Base-by-base conservation (phyloP, 1,140 invertebrate genomes). In the Ostrea edulis region DNA sequence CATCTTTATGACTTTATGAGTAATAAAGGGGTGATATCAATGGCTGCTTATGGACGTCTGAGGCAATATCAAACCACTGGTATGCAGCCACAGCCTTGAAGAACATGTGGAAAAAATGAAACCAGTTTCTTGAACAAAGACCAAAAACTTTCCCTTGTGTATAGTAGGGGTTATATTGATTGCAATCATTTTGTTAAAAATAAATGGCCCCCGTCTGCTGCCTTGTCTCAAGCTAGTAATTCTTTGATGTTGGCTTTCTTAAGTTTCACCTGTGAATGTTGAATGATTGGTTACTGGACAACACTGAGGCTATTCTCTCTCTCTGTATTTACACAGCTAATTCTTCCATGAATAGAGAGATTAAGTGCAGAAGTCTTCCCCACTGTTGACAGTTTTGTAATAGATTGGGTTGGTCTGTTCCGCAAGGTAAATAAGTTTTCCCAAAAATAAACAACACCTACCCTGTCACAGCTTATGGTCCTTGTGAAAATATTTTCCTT, bases 291-390 rank as follows among this genome's bases (percentile, higher is more conserved):
- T 77, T 77, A 35, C 68, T 77, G 68, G 68, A 35, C 68, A 77
- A 77, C 68, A 77, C 68, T 29, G 29, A 25, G 68, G 8, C 25
- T 25, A 77, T 25, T 77, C 68, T 77, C 29, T 77, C 29, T 77
- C 68, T 77, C 22, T 35, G 68, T 77, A 77, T 77, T 77, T 77
- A 35, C 68, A 29, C 29, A 77, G 25, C 25, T 77, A 77, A 77
- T 77, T 77, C 68, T 77, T 77, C 68, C 68, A 77, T 77, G 68
- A 77, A 77, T 77, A 77, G 68, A 77, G 68, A 77, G 68, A 77
- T 77, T 77, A 77, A 77, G 35, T 77, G 68, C 68, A 77, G 68
- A 29, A 77, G 68, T 77, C 68, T 35, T 77, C 68, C 14, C 68
- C 22, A 29, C 22, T 77, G 68, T 77, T 25, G 25, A 77, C 68